A percentile compares a stretch with the other conserved stretches of the same genome.
Conservation (phyloP, 2,888 invertebrate species). For the Zaprionus bogoriensis region DNA sequence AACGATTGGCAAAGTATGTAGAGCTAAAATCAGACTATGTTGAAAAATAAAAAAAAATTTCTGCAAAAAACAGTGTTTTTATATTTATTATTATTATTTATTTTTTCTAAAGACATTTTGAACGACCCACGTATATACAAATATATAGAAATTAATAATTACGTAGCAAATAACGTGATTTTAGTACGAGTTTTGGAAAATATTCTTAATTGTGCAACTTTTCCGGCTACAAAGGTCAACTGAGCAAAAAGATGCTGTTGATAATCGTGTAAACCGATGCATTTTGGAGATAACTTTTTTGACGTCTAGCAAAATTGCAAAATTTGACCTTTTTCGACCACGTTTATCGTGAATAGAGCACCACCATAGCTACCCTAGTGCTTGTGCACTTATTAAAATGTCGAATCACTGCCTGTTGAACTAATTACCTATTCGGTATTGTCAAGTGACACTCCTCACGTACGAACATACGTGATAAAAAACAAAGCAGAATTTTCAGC, state of each 20-base stretch:
- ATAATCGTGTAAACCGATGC: not conserved
- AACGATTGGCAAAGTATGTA: too few relatives aligned
- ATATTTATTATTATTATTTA: too few relatives aligned
- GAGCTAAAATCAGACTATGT: too few relatives aligned
- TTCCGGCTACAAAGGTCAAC: not conserved
- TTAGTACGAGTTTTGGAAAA: not conserved
- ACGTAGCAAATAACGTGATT: too few relatives aligned
- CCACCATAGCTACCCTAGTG: too few relatives aligned
- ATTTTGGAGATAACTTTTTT: not conserved
- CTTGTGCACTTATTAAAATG: not conserved
- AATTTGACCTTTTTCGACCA: not conserved
- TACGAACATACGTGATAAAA: not conserved
- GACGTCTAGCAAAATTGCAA: not conserved
- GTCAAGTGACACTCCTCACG: not conserved
- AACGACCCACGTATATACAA: too few relatives aligned
- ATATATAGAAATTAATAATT: too few relatives aligned
- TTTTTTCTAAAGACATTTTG: too few relatives aligned
- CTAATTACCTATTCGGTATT: not conserved
- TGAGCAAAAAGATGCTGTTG: too few relatives aligned
- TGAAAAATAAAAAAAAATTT: too few relatives aligned
- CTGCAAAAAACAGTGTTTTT: too few relatives aligned
- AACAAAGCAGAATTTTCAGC: not conserved
- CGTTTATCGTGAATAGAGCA: not conserved
- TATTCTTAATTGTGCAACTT: not conserved
- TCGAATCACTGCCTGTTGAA: not conserved